Percentiles rank a stretch among this genome's conserved stretches.
These are phyloP conservation scores for Cherax quadricarinatus DNA, from an alignment of 1,140 invertebrate genomes.

Conservation along the genomic window DNA sequence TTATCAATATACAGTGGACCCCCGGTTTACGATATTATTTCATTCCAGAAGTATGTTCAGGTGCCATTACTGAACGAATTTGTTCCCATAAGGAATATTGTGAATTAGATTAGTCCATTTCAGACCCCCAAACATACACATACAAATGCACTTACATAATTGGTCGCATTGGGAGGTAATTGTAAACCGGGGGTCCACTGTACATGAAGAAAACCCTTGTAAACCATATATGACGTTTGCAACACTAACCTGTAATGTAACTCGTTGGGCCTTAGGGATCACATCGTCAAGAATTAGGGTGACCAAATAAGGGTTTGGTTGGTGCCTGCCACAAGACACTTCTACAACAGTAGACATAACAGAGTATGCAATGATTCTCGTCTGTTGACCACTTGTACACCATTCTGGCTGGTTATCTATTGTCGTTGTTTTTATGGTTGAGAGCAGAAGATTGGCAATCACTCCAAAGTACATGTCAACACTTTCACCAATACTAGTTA, in stretches of 20 bases:
- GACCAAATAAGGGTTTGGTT: not conserved
- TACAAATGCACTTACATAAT: no score
- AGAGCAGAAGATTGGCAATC: conserved; percentile 15
- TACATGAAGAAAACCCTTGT: no score
- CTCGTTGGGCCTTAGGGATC: not conserved
- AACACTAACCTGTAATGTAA: conserved; percentile 33
- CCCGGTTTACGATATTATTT: no score
- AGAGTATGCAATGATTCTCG: conserved; percentile 19
- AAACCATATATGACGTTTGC: no score
- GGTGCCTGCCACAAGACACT: conserved; percentile 5
- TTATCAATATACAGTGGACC: no score
- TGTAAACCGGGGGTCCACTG: no score
- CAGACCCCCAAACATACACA: no score
- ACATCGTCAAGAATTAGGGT: conserved; percentile 5
- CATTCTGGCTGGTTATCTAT: not conserved
- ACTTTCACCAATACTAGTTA: conserved; percentile 24
- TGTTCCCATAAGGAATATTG: no score
- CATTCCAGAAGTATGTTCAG: no score
- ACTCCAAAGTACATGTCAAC: conserved; percentile 19
- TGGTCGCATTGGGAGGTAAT: no score
- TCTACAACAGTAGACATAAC: conserved; percentile 3
- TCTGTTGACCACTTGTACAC: conserved; percentile 34
- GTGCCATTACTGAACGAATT: no score
- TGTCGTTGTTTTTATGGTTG: not conserved
- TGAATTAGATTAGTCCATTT: no score